A percentile compares a stretch with the other conserved stretches of the same genome.
phyloP scores from a whole-genome alignment of 2,888 invertebrate genomes.

The Yponomeuta sedellus region DNA sequence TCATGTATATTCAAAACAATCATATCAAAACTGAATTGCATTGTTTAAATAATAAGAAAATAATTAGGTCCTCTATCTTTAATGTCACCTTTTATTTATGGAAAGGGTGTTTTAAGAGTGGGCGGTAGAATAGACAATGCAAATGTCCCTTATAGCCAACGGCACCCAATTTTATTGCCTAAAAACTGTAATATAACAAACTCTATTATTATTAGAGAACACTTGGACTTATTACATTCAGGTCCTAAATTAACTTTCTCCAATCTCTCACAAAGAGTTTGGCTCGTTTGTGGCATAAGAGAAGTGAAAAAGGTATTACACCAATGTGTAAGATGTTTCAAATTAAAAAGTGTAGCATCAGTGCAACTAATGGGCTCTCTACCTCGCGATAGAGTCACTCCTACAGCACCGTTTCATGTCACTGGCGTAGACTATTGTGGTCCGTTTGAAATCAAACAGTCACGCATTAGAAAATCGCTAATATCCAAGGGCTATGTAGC shows the following conservation, averaged over 20 bases:
- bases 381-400: constrained; percentile 19
- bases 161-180: not conserved
- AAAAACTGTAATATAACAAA: not conserved
- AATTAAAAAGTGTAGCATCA: constrained; percentile 20
- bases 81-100: not conserved
- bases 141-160: not conserved
- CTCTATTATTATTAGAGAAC: not conserved
- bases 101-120: not conserved
- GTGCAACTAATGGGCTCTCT: constrained; percentile 25
- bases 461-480: constrained; percentile 19
- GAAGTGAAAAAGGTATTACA: constrained; percentile 24
- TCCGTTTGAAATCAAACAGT: constrained; percentile 20
- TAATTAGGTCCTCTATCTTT: not conserved
- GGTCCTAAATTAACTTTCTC: not conserved
- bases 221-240: not conserved
- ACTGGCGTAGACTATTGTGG: constrained; percentile 24
- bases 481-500: constrained; percentile 22
- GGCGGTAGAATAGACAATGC: not conserved
- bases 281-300: constrained; percentile 23
- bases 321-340: constrained; percentile 25
- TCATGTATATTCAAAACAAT: not conserved
- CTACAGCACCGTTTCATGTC: constrained; percentile 22
- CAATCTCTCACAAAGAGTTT: constrained; percentile 19
- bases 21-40: not conserved
- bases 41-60: not conserved